Base-by-base conservation (phyloP, 2,797 vertebrate species). In the Corythornis leucogaster region DNA sequence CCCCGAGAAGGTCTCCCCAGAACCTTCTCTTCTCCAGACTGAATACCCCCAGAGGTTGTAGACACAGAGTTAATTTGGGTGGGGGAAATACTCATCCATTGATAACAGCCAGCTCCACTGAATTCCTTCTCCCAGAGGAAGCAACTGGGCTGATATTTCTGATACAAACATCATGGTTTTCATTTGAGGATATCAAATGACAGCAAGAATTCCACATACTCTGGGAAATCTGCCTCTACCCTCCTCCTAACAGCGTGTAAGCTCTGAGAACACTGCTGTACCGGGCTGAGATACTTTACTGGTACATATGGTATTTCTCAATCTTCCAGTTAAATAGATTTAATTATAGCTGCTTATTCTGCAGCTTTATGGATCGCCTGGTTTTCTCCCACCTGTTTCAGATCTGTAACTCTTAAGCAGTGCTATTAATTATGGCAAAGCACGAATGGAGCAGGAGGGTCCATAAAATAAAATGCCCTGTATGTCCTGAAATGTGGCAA, bases 341-440 rank as follows among this genome's bases (percentile, higher is more conserved):
- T 92, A 94, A 96, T 89, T 92, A 87, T 55, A 94, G 89, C 92
- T 88, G 93, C 94, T 95, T 87, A 85, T 87, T 88, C 77, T 90
- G 83, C 90, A 90, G 85, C 92, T 96, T 95, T 95, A 85, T 84
- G 81, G 87, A 85, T 91, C 59, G 31, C 67, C 92, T 80, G 8
- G 7, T 48, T 51, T 81, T 81, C 90, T 79, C 77, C 89, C 94
- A 95, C 91, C 93, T 93, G 90, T 91, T 96, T 96, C 95, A 96
- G 94, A 93, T 93, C 95, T 96, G 92, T 91, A 90, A 89, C 88
- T 92, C 80, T 58, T 55, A 62, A 93, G 92, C 91, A 53, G 31
- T 38, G 84, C 89, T 81, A 74, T 96, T 94, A 89, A 93, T 93
- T 89, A 87, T 33, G 76, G 87, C 89, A 22, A 78, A 51, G 90